Conservation (phyloP, 2,888 invertebrate genomes). For the Atrina japonica region DNA sequence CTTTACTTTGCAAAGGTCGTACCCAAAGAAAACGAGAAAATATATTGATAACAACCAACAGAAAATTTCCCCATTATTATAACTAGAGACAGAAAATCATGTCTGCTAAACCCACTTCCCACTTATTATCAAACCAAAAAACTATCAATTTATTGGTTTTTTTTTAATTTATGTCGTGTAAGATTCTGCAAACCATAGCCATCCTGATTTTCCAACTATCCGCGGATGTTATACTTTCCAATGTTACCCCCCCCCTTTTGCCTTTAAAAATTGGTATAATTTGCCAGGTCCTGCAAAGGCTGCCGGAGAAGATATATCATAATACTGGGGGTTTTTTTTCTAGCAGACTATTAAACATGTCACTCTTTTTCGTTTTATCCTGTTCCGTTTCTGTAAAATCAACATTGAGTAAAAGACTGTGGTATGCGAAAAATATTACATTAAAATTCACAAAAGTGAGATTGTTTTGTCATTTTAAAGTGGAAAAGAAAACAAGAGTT, state of each 20-base stretch:
- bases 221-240: conserved; percentile 28
- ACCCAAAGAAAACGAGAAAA: conserved; percentile 48
- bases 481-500: too few species aligned
- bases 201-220: conserved; percentile 45
- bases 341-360: too few species aligned
- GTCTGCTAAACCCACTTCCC: conserved; percentile 47
- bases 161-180: conserved; percentile 34
- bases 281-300: conserved; percentile 34
- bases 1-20: conserved; percentile 39
- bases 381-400: too few species aligned
- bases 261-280: conserved; percentile 36
- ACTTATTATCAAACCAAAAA: conserved; percentile 32
- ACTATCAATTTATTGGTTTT: conserved; percentile 39
- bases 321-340: too few species aligned
- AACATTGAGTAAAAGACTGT: too few species aligned
- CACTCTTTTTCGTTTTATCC: too few species aligned
- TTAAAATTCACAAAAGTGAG: too few species aligned
- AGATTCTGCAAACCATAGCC: conserved; percentile 42
- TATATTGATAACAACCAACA: conserved; percentile 43
- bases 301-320: conserved; percentile 5
- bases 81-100: conserved; percentile 39
- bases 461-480: too few species aligned
- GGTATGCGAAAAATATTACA: too few species aligned
- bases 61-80: conserved; percentile 36
- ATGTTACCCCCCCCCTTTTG: conserved; percentile 33